Percentiles rank a stretch among this genome's conserved stretches.
Evolutionary conservation across 2,888 invertebrate genomes (phyloP).

Genomic region (Coleophora deauratella): DNA sequence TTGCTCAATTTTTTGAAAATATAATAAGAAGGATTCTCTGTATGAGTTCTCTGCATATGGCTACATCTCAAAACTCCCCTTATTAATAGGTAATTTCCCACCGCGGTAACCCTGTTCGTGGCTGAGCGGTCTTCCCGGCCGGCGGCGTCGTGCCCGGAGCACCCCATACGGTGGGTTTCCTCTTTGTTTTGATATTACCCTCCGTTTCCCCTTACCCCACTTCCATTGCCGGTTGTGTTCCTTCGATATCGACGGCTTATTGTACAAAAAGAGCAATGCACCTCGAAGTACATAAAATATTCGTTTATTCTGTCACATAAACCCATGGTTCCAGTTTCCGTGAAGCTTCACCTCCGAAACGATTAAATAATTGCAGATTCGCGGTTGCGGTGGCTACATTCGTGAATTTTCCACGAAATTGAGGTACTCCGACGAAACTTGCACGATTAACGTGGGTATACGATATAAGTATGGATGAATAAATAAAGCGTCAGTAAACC

Average conservation of each 20-base stretch:
- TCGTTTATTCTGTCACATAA: no score
- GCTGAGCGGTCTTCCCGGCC: constrained; percentile 61
- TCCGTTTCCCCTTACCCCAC: constrained; percentile 4
- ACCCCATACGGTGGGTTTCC: constrained; percentile 50
- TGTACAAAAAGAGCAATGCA: constrained; percentile 1
- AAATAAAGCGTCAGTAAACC: no score
- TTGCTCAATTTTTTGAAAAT: no score
- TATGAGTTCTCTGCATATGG: no score
- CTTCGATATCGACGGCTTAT: not conserved
- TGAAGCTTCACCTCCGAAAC: constrained; percentile 57
- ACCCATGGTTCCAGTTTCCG: constrained; percentile 34
- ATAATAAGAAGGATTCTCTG: no score
- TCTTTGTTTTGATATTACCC: constrained; percentile 10
- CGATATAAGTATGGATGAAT: no score
- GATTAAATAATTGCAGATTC: constrained; percentile 64
- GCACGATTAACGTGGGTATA: constrained; percentile 35
- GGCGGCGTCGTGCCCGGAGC: constrained; percentile 53
- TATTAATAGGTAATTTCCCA: no score
- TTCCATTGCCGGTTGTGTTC: constrained; percentile 25
- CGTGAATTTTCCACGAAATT: constrained; percentile 54
- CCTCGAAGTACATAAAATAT: no score
- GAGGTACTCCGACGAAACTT: constrained; percentile 49
- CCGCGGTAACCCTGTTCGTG: constrained; percentile 33
- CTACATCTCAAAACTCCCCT: no score
- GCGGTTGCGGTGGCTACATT: constrained; percentile 46